Conservation (phyloP, 2,888 invertebrate genomes). For the Drosophila cracens region DNA sequence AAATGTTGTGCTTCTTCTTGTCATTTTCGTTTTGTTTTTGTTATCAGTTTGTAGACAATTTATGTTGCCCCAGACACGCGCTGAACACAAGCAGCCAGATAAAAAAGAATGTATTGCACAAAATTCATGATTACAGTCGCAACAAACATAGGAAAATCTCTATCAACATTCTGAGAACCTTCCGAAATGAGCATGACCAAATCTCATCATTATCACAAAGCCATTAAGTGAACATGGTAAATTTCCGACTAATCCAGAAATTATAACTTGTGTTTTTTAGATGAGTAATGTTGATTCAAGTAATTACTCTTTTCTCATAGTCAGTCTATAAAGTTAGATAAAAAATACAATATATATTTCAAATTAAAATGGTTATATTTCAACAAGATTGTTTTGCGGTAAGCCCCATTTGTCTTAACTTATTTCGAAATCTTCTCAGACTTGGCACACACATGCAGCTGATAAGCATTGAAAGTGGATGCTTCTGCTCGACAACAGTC, state of each 20-base stretch:
- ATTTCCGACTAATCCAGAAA: not conserved
- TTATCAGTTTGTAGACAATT: constrained; percentile 23
- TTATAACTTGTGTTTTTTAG: not conserved
- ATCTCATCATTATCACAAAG: not conserved
- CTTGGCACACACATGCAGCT: constrained; percentile 3
- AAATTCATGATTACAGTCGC: not conserved
- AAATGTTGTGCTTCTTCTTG: constrained; percentile 3
- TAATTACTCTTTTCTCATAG: too few species aligned
- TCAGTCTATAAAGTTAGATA: not conserved
- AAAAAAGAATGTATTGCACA: not conserved
- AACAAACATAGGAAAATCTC: not conserved
- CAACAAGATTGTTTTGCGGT: not conserved
- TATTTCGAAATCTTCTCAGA: constrained; percentile 6
- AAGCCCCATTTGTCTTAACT: not conserved
- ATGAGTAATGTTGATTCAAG: not conserved
- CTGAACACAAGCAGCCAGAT: constrained; percentile 4
- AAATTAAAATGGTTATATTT: not conserved
- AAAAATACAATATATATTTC: not conserved
- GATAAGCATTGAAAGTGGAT: constrained; percentile 23
- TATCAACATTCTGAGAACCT: not conserved
- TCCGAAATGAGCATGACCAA: not conserved
- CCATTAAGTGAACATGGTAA: not conserved
- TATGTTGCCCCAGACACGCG: constrained; percentile 20
- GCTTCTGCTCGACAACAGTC: constrained; percentile 10
- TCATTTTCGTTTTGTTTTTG: not conserved